Percentiles rank a stretch among this genome's conserved stretches.
Conservation (phyloP, 2,797 vertebrate species). For the Dromococcyx pavoninus region DNA sequence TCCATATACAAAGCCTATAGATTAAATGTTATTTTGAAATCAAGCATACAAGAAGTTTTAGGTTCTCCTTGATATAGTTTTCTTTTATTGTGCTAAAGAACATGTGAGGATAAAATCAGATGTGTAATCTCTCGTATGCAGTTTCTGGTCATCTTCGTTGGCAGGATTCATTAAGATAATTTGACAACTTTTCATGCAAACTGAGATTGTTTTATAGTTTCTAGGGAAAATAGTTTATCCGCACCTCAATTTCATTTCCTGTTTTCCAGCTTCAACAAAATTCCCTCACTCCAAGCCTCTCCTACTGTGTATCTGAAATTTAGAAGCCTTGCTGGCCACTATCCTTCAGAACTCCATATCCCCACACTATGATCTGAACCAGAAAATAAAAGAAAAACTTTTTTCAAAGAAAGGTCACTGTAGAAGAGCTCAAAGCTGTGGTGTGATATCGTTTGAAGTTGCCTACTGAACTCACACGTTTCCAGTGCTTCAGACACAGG, state of each 20-base stretch:
- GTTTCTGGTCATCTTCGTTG: not conserved
- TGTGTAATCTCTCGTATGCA: not conserved
- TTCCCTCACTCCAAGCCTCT: not conserved
- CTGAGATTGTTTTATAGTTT: not conserved
- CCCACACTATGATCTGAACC: conserved; percentile 14
- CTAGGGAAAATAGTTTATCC: not conserved
- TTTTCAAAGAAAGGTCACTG: conserved; percentile 16
- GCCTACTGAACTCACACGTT: conserved; percentile 40
- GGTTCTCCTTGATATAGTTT: not conserved
- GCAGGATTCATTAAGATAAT: not conserved
- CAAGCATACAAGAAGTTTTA: not conserved
- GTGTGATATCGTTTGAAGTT: conserved; percentile 43
- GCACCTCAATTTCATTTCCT: not conserved
- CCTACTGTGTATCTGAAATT: not conserved
- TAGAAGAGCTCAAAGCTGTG: not conserved
- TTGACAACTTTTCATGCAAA: not conserved
- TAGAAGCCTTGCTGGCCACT: not conserved
- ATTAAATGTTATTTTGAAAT: not conserved
- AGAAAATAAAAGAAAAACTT: conserved; percentile 39
- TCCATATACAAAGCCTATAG: not conserved
- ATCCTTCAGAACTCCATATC: not conserved
- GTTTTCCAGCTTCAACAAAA: not conserved
- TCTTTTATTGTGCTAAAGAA: not conserved
- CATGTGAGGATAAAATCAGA: not conserved
- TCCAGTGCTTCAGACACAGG: conserved; percentile 15